Conservation (phyloP, 2,797 vertebrate genomes). For the Cynodonichthys magdalenae region DNA sequence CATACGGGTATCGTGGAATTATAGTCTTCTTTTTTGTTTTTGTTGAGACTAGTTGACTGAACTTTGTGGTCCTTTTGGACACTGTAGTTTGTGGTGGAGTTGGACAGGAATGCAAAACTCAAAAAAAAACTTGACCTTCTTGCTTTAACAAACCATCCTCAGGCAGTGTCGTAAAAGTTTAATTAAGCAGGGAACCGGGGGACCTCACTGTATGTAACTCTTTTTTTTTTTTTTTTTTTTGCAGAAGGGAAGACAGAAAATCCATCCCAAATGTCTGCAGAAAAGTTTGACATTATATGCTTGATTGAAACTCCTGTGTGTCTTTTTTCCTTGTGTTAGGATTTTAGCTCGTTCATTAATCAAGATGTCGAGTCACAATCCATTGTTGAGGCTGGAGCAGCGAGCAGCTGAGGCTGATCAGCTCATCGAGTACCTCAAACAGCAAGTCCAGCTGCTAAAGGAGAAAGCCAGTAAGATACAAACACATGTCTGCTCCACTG, state of each 20-base stretch:
- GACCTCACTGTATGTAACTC: not conserved
- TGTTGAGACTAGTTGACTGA: conserved; percentile 44
- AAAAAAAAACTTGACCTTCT: conserved; percentile 33
- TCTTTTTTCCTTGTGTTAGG: conserved; percentile 71
- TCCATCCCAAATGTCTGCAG: conserved; percentile 1
- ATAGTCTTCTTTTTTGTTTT: conserved; percentile 36
- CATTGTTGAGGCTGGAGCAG: conserved; percentile 92
- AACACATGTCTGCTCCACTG: not conserved
- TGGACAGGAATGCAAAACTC: conserved; percentile 47
- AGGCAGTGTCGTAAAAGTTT: not conserved
- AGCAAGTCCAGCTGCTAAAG: conserved; percentile 94
- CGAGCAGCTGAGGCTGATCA: conserved; percentile 94
- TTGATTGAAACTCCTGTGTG: not conserved
- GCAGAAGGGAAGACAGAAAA: too few relatives aligned
- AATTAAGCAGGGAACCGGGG: not conserved
- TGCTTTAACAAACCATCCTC: conserved; percentile 2
- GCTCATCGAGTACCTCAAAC: conserved; percentile 95
- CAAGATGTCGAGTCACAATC: conserved; percentile 91
- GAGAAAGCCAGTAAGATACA: conserved; percentile 92
- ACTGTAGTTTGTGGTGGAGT: conserved; percentile 55
- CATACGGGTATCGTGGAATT: conserved; percentile 24
- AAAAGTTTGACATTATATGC: not conserved
- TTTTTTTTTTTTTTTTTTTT: not conserved
- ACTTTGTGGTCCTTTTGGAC: conserved; percentile 41
- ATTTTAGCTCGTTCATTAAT: conserved; percentile 82